Percentiles rank a stretch among this genome's conserved stretches.
Evolutionary conservation across 2,113 vertebrate species (phyloP).

Genomic region (Isurus oxyrinchus): DNA sequence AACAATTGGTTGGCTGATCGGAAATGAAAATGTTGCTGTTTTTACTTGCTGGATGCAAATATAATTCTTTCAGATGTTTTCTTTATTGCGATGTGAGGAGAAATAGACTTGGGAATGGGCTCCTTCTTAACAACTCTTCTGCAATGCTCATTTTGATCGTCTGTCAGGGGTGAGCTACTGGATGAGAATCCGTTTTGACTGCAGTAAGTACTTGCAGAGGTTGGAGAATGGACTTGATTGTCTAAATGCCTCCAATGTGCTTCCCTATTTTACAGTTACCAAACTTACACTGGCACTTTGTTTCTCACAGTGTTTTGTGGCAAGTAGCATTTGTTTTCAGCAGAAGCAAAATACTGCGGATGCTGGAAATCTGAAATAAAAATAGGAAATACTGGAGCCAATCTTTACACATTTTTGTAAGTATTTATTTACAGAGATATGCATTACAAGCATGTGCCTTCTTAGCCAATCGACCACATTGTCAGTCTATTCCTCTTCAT

Average conservation of each 20-base stretch:
- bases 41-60: not conserved
- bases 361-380: not conserved
- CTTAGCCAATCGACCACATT: too few species aligned
- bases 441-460: not conserved
- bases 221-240: not conserved
- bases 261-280: not conserved
- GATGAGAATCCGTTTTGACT: not conserved
- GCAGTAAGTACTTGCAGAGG: not conserved
- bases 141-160: not conserved
- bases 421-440: too few species aligned
- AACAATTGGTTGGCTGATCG: not conserved
- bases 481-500: too few species aligned
- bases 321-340: not conserved
- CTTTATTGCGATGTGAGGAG: not conserved
- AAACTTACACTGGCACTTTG: not conserved
- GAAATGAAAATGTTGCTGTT: not conserved
- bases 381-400: not conserved
- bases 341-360: not conserved
- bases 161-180: not conserved
- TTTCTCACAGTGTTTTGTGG: not conserved
- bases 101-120: not conserved
- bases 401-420: not conserved
- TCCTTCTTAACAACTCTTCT: not conserved
- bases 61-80: not conserved
- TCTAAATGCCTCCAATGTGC: not conserved